Evolutionary conservation across 2,113 vertebrate genomes (phyloP).

Genomic region (Alouatta palliata): DNA sequence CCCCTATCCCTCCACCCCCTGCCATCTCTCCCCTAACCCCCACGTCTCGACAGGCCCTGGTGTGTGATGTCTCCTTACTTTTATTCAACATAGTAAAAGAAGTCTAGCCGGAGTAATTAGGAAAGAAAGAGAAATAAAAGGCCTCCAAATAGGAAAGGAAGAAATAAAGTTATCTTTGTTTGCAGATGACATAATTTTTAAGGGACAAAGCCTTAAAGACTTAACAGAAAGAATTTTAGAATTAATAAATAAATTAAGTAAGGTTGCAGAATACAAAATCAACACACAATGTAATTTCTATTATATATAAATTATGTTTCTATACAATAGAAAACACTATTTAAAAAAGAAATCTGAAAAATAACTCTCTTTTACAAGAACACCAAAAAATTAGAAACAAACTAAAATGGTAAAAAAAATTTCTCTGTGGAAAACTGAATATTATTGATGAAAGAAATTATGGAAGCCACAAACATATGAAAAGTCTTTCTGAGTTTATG

Average conservation of each 20-base stretch:
- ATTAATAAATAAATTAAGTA: neutral
- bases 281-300: neutral
- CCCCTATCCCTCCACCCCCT: too few relatives aligned
- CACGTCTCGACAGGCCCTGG: too few relatives aligned
- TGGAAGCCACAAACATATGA: neutral
- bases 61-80: neutral
- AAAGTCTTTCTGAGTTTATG: neutral
- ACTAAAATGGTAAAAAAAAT: neutral
- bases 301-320: neutral
- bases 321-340: neutral
- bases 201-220: neutral
- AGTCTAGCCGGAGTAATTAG: neutral
- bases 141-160: neutral
- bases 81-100: neutral
- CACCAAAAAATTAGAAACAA: neutral
- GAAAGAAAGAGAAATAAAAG: neutral
- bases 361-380: neutral
- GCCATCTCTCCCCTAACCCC: too few relatives aligned
- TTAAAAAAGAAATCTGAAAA: neutral
- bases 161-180: neutral
- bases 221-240: neutral
- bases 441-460: neutral
- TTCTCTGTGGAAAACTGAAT: neutral
- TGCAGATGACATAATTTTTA: neutral
- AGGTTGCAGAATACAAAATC: neutral